Base-by-base conservation (phyloP, 1,140 invertebrate species). In the Daktulosphaira vitifoliae region DNA sequence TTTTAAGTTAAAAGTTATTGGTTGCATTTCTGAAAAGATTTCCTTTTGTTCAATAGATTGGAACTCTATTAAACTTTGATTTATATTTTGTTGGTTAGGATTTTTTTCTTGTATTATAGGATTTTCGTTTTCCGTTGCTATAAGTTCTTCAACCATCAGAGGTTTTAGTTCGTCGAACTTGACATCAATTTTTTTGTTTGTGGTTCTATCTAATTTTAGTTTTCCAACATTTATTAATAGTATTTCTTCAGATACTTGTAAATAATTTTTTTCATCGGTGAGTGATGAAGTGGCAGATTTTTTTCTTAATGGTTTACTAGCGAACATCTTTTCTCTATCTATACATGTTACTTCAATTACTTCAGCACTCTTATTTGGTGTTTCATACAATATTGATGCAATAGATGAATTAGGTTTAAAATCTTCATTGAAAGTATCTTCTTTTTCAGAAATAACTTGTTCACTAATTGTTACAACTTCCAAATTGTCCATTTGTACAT, bases 201-300 rank as follows among this genome's bases (percentile, higher is more conserved):
- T 0, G 7, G 13, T 49, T 11, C 42, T 26, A 0, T 38, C 18
- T 18, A 56, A 3, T 22, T 16, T 65, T 2, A 67, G 26, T 26
- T 53, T 50, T 0, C 38, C 44, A 3, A 62, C 38, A 6, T 65
- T 64, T 5, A 46, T 54, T 18, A 39, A 22, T 8, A 51, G 3
- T 37, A 66, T 20, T 16, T 53, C 18, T 29, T 69, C 66, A 26
- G 59, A 11, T n/a, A 37, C 52, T 7, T 56, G 4, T n/a, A 69
- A 4, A 16, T 65, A 11, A 37, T 52, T 65, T 8, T 51, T 25
- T 29, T 65, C 67, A 56, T 62, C 50, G 0, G 46, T 46, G 1
- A 29, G 11, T 39, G 49, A 25, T 18, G 42, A 22, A 6, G 37
- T 37, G 20, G 29, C 3, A 20, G 42, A 48, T 7, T 9, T 3